Evolutionary conservation across 2,113 vertebrate genomes (phyloP).

Genomic region (Megaptera novaeangliae): DNA sequence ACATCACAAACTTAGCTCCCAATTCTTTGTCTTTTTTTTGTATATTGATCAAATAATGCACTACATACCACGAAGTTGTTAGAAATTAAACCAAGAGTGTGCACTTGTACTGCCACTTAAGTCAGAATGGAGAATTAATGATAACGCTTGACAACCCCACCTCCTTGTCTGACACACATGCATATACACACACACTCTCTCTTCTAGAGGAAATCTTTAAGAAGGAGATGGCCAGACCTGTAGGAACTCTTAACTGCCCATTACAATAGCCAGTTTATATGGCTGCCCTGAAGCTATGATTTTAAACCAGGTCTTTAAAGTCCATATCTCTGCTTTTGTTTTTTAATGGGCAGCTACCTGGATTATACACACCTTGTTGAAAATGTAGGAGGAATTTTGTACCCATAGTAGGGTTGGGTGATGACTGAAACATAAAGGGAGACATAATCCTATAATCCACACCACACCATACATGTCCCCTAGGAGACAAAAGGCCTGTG

Average conservation of each 20-base stretch:
- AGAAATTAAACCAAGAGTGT: not conserved
- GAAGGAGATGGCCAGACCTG: not conserved
- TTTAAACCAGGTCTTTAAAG: not conserved
- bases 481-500: not conserved
- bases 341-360: not conserved
- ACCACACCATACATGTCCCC: not conserved
- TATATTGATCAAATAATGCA: not conserved
- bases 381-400: not conserved
- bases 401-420: not conserved
- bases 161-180: not conserved
- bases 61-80: not conserved
- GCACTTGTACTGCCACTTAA: not conserved
- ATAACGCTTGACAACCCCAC: constrained; percentile 21
- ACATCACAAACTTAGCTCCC: not conserved
- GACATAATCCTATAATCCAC: no score
- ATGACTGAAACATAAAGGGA: not conserved
- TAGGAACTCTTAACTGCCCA: not conserved
- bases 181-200: not conserved
- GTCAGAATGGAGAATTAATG: constrained; percentile 62
- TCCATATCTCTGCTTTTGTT: rapidly evolving
- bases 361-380: not conserved
- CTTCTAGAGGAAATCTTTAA: constrained; percentile 27
- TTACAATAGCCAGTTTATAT: not conserved
- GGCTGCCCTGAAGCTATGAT: not conserved
- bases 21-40: not conserved